These are phyloP conservation scores for Lacerta bilineata DNA, from an alignment of 2,797 vertebrate species.

Conservation along the genomic window DNA sequence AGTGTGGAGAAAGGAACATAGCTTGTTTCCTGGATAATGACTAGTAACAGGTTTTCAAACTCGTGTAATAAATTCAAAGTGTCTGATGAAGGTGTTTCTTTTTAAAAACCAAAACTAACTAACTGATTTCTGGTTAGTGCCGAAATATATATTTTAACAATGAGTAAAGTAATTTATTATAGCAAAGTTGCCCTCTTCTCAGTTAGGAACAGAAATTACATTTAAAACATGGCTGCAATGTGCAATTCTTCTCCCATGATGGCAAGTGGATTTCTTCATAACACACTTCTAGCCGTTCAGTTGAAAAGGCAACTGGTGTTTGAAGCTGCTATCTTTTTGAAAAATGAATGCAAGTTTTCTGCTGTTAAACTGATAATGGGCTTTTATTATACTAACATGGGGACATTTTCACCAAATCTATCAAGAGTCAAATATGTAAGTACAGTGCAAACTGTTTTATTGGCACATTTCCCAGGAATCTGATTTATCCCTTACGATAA, in stretches of 20 bases:
- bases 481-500: conserved; percentile 76
- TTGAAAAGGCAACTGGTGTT: conserved; percentile 74
- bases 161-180: conserved; percentile 62
- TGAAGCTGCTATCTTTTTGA: conserved; percentile 73
- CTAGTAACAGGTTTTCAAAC: neutral
- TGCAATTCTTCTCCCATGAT: conserved; percentile 64
- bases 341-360: conserved; percentile 75
- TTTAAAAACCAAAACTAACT: conserved; percentile 64
- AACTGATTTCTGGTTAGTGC: conserved; percentile 57
- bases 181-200: conserved; percentile 61
- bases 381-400: conserved; percentile 77
- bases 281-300: conserved; percentile 68
- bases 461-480: conserved; percentile 78
- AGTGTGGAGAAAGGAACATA: neutral
- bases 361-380: conserved; percentile 77
- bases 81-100: conserved; percentile 39
- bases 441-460: conserved; percentile 70
- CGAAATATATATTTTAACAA: conserved; percentile 64
- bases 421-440: conserved; percentile 72
- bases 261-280: conserved; percentile 67
- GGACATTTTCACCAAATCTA: conserved; percentile 77
- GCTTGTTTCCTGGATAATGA: neutral
- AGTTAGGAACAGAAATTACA: conserved; percentile 67
- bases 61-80: conserved; percentile 68
- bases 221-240: conserved; percentile 64